Evolutionary conservation across 2,113 vertebrate species (phyloP).

Genomic region (Physeter macrocephalus): DNA sequence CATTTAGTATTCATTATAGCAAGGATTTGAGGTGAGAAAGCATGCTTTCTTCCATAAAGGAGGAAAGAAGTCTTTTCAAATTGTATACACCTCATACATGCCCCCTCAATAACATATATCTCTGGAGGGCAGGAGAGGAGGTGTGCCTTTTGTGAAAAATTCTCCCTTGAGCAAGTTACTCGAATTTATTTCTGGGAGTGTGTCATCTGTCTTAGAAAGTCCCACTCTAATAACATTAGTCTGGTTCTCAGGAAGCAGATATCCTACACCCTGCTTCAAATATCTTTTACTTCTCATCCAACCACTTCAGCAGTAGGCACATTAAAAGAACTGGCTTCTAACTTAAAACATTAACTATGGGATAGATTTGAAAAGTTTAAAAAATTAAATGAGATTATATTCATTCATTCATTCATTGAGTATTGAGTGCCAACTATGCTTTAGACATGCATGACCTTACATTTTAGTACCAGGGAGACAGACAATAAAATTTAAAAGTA

Average conservation of each 20-base stretch:
- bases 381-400: slow-evolving; percentile 21
- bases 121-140: not conserved
- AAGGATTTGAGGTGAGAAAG: not conserved
- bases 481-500: not conserved
- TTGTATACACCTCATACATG: not conserved
- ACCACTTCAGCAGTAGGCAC: not conserved
- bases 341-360: slow-evolving; percentile 4
- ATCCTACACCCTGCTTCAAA: not conserved
- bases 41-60: not conserved
- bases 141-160: not conserved
- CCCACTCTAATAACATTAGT: not conserved
- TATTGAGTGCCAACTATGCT: not conserved
- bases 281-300: not conserved
- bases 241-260: not conserved
- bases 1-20: not conserved
- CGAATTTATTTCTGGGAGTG: not conserved
- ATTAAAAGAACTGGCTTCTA: not conserved
- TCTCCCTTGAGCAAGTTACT: not conserved
- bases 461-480: not conserved
- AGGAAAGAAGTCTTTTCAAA: not conserved
- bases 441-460: not conserved
- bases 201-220: not conserved
- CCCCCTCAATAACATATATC: not conserved
- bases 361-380: not conserved
- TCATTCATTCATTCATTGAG: not conserved